Conservation (phyloP, 1,140 invertebrate genomes). For the Pseudomyrmex pallidus region DNA sequence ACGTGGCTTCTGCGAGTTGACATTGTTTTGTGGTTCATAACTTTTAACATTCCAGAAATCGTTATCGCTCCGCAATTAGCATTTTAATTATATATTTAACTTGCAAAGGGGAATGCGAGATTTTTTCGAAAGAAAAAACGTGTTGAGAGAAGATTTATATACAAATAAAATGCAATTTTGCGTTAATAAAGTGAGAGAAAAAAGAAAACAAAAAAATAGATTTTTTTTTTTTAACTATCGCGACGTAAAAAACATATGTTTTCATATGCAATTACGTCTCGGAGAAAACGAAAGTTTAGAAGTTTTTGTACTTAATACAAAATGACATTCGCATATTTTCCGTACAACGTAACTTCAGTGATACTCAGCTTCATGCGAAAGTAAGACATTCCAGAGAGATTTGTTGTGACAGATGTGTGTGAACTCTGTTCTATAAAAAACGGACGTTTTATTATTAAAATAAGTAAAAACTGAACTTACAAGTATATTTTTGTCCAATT, state of each 20-base stretch:
- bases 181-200: background rate
- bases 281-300: constrained; percentile 8
- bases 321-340: constrained; percentile 14
- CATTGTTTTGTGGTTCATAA: constrained; percentile 10
- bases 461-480: too few relatives aligned
- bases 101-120: background rate
- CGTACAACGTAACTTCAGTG: constrained; percentile 16
- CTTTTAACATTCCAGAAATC: constrained; percentile 36
- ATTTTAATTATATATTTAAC: constrained; percentile 3
- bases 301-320: constrained; percentile 15
- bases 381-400: constrained; percentile 45
- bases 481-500: constrained; percentile 10
- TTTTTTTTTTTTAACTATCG: background rate
- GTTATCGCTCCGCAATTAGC: constrained; percentile 10
- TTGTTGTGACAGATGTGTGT: constrained; percentile 3
- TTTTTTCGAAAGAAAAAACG: background rate
- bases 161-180: constrained; percentile 16
- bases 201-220: background rate
- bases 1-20: background rate
- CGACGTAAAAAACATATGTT: background rate
- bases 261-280: constrained; percentile 6
- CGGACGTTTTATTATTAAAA: constrained; percentile 8
- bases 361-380: constrained; percentile 13
- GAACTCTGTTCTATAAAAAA: background rate
- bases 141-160: background rate